These are phyloP conservation scores for Abramis brama DNA, from an alignment of 2,113 vertebrate genomes.

Conservation along the genomic window DNA sequence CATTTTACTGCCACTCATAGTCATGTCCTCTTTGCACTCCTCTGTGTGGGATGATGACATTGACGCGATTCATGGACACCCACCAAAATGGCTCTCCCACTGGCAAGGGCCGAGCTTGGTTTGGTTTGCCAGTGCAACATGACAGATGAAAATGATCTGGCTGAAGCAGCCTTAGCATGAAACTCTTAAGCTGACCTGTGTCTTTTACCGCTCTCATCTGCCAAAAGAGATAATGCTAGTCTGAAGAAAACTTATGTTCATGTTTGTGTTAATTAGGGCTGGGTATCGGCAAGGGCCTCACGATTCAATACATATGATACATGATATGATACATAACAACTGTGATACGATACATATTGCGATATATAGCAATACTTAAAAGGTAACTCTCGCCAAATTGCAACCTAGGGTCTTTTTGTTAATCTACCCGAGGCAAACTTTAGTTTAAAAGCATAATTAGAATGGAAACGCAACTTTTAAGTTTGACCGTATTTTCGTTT, in stretches of 20 bases:
- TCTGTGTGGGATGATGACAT: conserved; percentile 82
- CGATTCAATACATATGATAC: too few species aligned
- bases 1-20: conserved; percentile 46
- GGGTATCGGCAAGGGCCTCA: too few species aligned
- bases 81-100: conserved; percentile 77
- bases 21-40: conserved; percentile 72
- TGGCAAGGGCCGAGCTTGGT: conserved; percentile 58
- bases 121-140: conserved; percentile 18
- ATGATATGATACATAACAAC: too few species aligned
- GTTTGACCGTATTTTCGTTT: too few species aligned
- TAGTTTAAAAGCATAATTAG: too few species aligned
- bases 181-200: neutral
- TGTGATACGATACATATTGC: too few species aligned
- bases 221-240: conserved; percentile 17
- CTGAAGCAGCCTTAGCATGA: neutral
- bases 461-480: too few species aligned
- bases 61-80: conserved; percentile 78
- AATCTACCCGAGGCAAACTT: too few species aligned
- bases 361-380: too few species aligned
- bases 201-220: conserved; percentile 1
- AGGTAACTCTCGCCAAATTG: too few species aligned
- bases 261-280: neutral
- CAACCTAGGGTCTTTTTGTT: too few species aligned
- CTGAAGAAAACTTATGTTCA: conserved; percentile 14
- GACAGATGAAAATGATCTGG: conserved; percentile 1